Conservation (phyloP, 2,888 invertebrate genomes). For the Stratiomys singularior region DNA sequence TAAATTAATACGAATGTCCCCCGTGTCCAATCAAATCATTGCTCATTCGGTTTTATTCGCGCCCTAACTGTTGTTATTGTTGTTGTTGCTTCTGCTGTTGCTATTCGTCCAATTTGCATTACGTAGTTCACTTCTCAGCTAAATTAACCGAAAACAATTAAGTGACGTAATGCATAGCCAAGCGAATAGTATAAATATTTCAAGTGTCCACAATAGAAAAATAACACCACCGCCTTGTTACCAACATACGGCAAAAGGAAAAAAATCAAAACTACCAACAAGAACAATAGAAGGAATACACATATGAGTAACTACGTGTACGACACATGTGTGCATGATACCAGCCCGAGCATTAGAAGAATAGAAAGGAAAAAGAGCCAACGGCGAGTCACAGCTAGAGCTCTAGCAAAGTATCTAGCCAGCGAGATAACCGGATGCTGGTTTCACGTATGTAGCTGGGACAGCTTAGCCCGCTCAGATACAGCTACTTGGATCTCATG, state of each 20-base stretch:
- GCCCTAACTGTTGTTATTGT: not conserved
- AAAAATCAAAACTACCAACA: too few relatives aligned
- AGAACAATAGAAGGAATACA: not conserved
- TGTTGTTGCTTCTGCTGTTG: too few relatives aligned
- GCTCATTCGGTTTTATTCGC: not conserved
- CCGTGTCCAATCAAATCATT: not conserved
- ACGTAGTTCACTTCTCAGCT: not conserved
- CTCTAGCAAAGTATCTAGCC: not conserved
- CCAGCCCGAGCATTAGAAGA: not conserved
- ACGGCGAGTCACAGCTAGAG: not conserved
- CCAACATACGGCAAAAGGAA: not conserved
- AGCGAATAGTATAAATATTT: not conserved
- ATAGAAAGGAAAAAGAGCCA: not conserved
- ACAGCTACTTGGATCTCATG: not conserved
- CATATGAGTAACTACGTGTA: too few relatives aligned
- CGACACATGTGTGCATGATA: too few relatives aligned
- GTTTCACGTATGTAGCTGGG: not conserved
- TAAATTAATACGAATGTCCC: constrained; percentile 19
- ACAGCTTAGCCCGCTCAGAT: not conserved
- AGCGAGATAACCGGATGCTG: not conserved
- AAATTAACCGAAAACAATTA: constrained; percentile 30
- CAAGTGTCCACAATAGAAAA: constrained; percentile 2
- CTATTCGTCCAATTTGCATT: constrained; percentile 15
- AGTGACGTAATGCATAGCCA: constrained; percentile 23
- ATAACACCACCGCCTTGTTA: not conserved